Conservation (phyloP, 2,113 vertebrate species). For the Platichthys stellatus region DNA sequence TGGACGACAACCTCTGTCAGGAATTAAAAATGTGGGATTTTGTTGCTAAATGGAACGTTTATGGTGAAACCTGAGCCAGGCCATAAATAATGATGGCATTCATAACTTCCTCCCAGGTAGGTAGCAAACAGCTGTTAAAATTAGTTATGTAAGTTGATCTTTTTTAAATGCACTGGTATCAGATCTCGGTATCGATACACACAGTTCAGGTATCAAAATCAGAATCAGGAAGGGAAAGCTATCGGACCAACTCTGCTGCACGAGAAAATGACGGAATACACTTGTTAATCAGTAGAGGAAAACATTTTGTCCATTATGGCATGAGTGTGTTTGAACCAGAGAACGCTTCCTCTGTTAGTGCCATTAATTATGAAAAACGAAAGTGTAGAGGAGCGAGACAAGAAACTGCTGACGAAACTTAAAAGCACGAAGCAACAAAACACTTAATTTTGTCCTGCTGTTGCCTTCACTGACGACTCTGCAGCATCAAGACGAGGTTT, state of each 20-base stretch:
- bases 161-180: no score
- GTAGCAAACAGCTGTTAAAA: no score
- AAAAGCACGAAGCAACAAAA: conserved; percentile 33
- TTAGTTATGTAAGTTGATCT: no score
- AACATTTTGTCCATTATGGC: conserved; percentile 40
- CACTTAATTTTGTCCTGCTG: conserved; percentile 30
- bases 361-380: conserved; percentile 61
- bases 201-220: no score
- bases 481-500: not conserved
- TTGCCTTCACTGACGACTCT: conserved; percentile 21
- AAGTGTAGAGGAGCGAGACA: conserved; percentile 20
- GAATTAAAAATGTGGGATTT: no score
- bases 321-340: conserved; percentile 40
- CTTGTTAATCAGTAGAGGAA: conserved; percentile 41
- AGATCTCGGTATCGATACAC: no score
- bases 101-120: no score
- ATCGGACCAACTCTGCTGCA: not conserved
- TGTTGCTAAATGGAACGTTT: no score
- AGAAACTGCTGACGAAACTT: conserved; percentile 35
- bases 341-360: conserved; percentile 40
- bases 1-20: no score
- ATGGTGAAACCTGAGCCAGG: no score
- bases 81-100: no score
- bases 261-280: conserved; percentile 20
- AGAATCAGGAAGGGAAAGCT: no score